phyloP scores from a whole-genome alignment of 2,113 vertebrate genomes.

The Lepidiolamprologus cunningtoni region DNA sequence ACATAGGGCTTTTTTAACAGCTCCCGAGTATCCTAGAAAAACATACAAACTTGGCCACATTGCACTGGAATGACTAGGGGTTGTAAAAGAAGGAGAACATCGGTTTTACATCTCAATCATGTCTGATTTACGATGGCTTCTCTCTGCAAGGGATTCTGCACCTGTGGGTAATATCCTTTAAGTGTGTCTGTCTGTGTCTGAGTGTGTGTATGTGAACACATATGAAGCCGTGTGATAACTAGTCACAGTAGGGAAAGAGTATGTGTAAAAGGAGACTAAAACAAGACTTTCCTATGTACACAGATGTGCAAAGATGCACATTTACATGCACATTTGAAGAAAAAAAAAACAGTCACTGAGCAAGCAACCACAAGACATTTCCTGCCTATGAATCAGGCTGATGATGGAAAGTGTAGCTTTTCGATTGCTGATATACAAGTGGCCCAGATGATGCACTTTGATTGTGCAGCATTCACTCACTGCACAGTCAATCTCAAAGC shows the following conservation, averaged over 20 bases:
- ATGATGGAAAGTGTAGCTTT: conserved; percentile 29
- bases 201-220: not conserved
- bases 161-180: conserved; percentile 49
- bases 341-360: not conserved
- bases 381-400: conserved; percentile 40
- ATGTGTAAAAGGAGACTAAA: conserved; percentile 9
- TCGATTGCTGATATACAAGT: conserved; percentile 9
- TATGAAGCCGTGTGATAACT: not conserved
- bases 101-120: conserved; percentile 59
- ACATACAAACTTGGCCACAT: conserved; percentile 12
- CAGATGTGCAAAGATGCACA: not conserved
- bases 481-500: conserved; percentile 1
- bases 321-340: not conserved
- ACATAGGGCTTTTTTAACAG: not conserved
- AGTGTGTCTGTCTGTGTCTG: conserved; percentile 1
- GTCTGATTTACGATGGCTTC: conserved; percentile 42
- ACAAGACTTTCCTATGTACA: not conserved
- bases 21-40: conserved; percentile 20
- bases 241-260: not conserved
- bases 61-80: conserved; percentile 23
- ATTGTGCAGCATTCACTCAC: conserved; percentile 38
- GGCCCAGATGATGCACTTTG: conserved; percentile 1
- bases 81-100: conserved; percentile 37
- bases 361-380: not conserved
- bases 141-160: conserved; percentile 41